Evolutionary conservation across 2,797 vertebrate species (phyloP).

Genomic region (Enteromius mattozi): DNA sequence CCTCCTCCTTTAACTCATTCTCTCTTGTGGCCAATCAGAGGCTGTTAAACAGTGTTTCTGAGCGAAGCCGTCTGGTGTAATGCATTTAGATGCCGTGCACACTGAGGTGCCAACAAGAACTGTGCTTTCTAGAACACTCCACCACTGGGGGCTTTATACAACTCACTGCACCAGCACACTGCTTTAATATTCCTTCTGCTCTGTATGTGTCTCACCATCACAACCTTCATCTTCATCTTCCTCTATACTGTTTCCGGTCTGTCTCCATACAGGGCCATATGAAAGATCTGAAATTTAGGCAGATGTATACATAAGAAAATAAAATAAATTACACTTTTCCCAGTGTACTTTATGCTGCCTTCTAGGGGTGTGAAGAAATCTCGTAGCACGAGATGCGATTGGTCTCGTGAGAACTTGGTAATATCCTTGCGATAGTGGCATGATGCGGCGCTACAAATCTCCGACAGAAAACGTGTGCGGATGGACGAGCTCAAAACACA

Average conservation of each 20-base stretch:
- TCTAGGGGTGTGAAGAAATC: no score
- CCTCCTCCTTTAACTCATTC: slow-evolving; percentile 37
- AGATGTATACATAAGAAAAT: neutral
- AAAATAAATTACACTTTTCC: neutral
- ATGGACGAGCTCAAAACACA: no score
- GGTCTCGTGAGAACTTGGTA: no score
- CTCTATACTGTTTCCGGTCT: slow-evolving; percentile 1
- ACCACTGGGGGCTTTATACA: slow-evolving; percentile 28
- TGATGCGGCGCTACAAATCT: no score
- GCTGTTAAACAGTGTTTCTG: slow-evolving; percentile 34
- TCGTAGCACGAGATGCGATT: no score
- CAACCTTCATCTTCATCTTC: slow-evolving; percentile 19
- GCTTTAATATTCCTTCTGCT: slow-evolving; percentile 43
- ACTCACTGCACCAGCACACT: neutral
- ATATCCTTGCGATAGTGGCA: no score
- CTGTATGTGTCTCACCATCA: neutral
- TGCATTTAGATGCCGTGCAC: slow-evolving; percentile 35
- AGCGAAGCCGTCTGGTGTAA: neutral
- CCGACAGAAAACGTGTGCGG: no score
- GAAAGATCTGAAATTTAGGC: neutral
- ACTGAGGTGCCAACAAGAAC: slow-evolving; percentile 28
- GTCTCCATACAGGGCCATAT: neutral
- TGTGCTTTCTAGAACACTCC: slow-evolving; percentile 8
- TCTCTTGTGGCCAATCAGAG: slow-evolving; percentile 50
- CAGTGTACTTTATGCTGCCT: no score